A percentile compares a stretch with the other conserved stretches of the same genome.
phyloP scores from a whole-genome alignment of 2,888 invertebrate species.

The Eupithecia tripunctaria region DNA sequence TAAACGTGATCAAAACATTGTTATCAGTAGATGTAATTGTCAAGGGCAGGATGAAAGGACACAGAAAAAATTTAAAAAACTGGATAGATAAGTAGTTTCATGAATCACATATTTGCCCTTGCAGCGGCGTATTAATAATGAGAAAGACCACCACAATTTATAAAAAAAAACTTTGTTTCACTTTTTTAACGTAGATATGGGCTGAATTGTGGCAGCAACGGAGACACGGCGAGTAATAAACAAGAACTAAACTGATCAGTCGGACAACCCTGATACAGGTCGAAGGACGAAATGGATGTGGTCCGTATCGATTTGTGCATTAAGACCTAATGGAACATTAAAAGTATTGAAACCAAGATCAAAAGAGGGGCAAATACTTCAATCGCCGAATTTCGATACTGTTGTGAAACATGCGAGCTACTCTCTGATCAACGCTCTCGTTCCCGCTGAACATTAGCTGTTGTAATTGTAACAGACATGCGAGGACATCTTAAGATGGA shows the following conservation, averaged over 20 bases:
- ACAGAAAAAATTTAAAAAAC: background rate
- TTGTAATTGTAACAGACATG: constrained; percentile 16
- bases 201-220: background rate
- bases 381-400: constrained; percentile 32
- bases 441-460: constrained; percentile 27
- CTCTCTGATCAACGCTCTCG: constrained; percentile 39
- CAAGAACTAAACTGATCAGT: background rate
- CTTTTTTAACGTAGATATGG: background rate
- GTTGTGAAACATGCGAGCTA: constrained; percentile 32
- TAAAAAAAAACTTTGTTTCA: background rate
- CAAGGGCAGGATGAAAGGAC: constrained; percentile 16
- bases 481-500: constrained; percentile 12
- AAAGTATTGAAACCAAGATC: constrained; percentile 4
- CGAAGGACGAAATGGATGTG: background rate
- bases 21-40: constrained; percentile 7
- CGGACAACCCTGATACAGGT: background rate
- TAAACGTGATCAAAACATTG: constrained; percentile 24
- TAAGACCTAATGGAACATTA: background rate
- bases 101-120: background rate
- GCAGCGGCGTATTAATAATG: background rate
- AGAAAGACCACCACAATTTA: background rate
- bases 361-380: constrained; percentile 28
- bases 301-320: background rate
- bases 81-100: background rate
- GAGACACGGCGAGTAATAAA: background rate